Evolutionary conservation across 2,113 vertebrate species (phyloP).

Genomic region (Phasianus colchicus): DNA sequence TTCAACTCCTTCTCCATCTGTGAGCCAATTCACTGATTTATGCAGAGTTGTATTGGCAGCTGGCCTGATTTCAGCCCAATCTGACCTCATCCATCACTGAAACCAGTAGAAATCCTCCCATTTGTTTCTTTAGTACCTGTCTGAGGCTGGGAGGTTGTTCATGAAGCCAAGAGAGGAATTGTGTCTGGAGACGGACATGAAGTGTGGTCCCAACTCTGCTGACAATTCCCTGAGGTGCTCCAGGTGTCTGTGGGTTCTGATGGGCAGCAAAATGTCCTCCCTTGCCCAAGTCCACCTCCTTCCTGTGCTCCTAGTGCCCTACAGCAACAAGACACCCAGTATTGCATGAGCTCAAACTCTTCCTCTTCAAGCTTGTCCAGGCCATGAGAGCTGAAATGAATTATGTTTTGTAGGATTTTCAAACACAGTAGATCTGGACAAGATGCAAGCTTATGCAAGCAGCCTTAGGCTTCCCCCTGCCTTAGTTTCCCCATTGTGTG

Average conservation of each 20-base stretch:
- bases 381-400: background rate
- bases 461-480: background rate
- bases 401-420: background rate
- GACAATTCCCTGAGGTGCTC: background rate
- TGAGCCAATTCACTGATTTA: conserved; percentile 33
- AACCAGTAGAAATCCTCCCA: conserved; percentile 3
- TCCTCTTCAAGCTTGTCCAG: background rate
- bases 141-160: conserved; percentile 7
- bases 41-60: conserved; percentile 32
- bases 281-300: background rate
- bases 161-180: background rate
- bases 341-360: background rate
- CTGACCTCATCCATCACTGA: conserved; percentile 41
- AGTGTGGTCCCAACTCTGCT: background rate
- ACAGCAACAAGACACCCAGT: background rate
- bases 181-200: background rate
- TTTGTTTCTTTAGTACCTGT: conserved; percentile 46
- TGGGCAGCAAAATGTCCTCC: accelerated
- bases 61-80: background rate
- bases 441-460: background rate
- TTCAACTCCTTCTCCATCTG: background rate
- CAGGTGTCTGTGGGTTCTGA: background rate
- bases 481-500: background rate
- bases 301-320: background rate
- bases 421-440: background rate